These are phyloP conservation scores for Epinephelus malabaricus DNA, from an alignment of 2,797 vertebrate genomes.

Conservation along the genomic window DNA sequence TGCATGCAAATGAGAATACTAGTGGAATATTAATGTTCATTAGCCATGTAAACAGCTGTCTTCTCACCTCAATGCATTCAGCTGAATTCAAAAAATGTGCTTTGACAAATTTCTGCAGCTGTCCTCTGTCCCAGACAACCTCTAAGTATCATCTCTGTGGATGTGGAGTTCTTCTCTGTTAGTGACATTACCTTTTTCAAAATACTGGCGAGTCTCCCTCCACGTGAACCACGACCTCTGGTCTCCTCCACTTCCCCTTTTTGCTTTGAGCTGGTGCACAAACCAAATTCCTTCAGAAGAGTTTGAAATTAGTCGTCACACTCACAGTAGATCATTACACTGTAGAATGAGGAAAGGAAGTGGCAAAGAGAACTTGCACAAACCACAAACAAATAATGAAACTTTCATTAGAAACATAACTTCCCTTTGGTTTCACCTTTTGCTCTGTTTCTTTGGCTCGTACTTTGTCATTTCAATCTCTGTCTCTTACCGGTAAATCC, in stretches of 20 bases:
- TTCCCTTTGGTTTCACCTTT: conserved; percentile 1
- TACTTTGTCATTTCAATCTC: not conserved
- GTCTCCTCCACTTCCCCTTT: conserved; percentile 13
- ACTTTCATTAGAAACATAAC: not conserved
- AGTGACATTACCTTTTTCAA: conserved; percentile 69
- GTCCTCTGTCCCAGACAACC: too few relatives aligned
- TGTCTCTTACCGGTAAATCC: conserved; percentile 72
- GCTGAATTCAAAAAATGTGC: too few relatives aligned
- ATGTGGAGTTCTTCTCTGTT: not conserved
- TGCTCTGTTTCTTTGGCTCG: too few relatives aligned
- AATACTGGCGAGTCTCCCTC: conserved; percentile 9
- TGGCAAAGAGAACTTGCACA: too few relatives aligned
- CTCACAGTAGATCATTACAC: not conserved
- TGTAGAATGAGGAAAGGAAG: not conserved
- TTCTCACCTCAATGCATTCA: too few relatives aligned
- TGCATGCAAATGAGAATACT: too few relatives aligned
- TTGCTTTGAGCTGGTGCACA: conserved; percentile 44
- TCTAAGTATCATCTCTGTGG: not conserved
- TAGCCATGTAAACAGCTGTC: too few relatives aligned
- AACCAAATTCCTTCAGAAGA: conserved; percentile 70
- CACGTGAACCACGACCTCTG: not conserved
- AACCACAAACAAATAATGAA: too few relatives aligned
- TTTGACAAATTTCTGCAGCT: too few relatives aligned
- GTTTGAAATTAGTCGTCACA: not conserved
- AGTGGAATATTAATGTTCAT: too few relatives aligned